Evolutionary conservation across 1,140 invertebrate genomes (phyloP).

Genomic region (Drosophila tani): DNA sequence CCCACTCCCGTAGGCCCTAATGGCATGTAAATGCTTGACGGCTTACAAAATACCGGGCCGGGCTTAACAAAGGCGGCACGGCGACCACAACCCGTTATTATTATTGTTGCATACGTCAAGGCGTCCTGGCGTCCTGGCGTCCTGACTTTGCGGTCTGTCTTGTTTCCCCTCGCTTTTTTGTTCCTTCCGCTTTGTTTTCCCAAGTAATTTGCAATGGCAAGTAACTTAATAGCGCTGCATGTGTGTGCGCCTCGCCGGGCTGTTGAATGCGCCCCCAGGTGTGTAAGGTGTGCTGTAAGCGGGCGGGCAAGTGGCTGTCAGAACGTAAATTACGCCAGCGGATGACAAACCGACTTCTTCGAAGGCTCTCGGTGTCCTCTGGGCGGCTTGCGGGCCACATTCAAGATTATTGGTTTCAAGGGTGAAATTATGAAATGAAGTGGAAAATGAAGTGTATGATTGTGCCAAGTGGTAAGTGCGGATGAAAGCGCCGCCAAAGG

Average conservation of each 20-base stretch:
- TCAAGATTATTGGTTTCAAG: conserved; percentile 65
- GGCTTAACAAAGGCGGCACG: conserved; percentile 50
- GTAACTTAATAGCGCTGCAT: conserved; percentile 61
- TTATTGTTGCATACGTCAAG: conserved; percentile 65
- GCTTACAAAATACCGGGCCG: conserved; percentile 47
- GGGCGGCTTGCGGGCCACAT: conserved; percentile 19
- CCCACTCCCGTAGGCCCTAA: conserved; percentile 29
- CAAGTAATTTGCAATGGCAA: conserved; percentile 60
- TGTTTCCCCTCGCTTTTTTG: conserved; percentile 32
- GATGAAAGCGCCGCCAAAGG: conserved; percentile 23
- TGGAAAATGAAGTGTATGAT: conserved; percentile 63
- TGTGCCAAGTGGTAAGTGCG: conserved; percentile 44
- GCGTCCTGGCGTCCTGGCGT: conserved; percentile 37
- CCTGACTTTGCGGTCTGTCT: conserved; percentile 30
- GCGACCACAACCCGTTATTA: conserved; percentile 63
- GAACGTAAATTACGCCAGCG: conserved; percentile 51
- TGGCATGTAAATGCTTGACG: conserved; percentile 66
- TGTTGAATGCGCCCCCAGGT: conserved; percentile 58
- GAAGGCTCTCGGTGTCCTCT: conserved; percentile 7
- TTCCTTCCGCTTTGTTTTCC: conserved; percentile 53
- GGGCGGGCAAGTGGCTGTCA: conserved; percentile 23
- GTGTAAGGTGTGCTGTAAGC: conserved; percentile 16
- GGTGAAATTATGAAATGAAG: conserved; percentile 66
- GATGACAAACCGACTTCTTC: conserved; percentile 43
- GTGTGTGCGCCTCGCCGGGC: conserved; percentile 21